These are phyloP conservation scores for Diabrotica virgifera DNA, from an alignment of 1,140 invertebrate genomes.

Conservation along the genomic window DNA sequence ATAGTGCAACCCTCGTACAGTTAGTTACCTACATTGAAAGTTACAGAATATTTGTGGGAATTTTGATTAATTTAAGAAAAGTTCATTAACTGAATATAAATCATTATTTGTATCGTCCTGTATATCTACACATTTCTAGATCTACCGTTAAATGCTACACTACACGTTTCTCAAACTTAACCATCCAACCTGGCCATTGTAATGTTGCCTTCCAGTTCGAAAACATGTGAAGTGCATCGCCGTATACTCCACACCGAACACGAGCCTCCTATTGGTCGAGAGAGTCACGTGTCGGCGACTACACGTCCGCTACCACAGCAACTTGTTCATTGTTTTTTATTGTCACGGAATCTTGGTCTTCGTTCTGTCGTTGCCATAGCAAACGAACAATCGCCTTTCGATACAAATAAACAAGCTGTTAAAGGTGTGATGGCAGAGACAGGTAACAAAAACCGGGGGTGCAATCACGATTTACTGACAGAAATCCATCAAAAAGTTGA, in stretches of 20 bases:
- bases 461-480: slow-evolving; percentile 2
- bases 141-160: slow-evolving; percentile 2
- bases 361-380: slow-evolving; percentile 16
- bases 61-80: neutral
- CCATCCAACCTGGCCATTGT: slow-evolving; percentile 14
- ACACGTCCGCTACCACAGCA: slow-evolving; percentile 18
- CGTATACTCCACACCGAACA: slow-evolving; percentile 5
- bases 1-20: neutral
- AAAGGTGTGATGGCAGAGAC: neutral
- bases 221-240: slow-evolving; percentile 22
- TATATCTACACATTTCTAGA: slow-evolving; percentile 3
- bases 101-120: neutral
- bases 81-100: neutral
- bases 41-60: neutral
- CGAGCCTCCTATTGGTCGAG: slow-evolving; percentile 8
- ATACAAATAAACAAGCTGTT: slow-evolving; percentile 14
- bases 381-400: slow-evolving; percentile 7
- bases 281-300: slow-evolving; percentile 16
- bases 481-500: neutral
- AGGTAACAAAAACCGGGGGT: slow-evolving; percentile 8
- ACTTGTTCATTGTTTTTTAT: slow-evolving; percentile 25
- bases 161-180: neutral
- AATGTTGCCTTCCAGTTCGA: slow-evolving; percentile 18
- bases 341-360: slow-evolving; percentile 11
- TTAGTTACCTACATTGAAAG: neutral